Conservation (phyloP, 2,113 vertebrate species). For the Calyptommatus sinebrachiatus region DNA sequence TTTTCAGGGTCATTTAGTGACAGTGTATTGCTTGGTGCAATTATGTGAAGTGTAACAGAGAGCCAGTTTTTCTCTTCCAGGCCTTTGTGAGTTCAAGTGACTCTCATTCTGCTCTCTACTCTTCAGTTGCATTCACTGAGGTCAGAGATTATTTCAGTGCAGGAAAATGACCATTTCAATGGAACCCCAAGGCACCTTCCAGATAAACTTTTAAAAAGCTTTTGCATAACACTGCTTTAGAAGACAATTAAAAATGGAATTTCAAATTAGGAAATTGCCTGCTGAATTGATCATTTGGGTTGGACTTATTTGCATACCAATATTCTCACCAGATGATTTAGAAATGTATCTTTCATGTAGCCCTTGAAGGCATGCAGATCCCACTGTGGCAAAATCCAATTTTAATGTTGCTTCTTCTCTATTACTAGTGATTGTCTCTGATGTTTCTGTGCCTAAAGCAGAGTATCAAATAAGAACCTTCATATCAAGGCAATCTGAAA, state of each 20-base stretch:
- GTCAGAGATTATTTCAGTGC: accelerated
- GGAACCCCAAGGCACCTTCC: neutral
- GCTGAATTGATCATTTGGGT: neutral
- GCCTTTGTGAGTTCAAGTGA: neutral
- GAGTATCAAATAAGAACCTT: neutral
- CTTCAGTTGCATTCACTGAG: neutral
- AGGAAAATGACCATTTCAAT: neutral
- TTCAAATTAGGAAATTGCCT: neutral
- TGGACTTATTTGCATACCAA: neutral
- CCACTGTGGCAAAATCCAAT: neutral
- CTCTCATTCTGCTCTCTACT: neutral
- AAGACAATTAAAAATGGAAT: neutral
- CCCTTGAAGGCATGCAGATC: neutral
- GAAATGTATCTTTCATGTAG: neutral
- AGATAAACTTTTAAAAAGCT: neutral
- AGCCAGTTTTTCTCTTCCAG: neutral
- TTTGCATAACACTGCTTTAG: neutral
- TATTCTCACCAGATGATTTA: neutral
- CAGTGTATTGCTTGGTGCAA: no score
- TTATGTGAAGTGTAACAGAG: no score
- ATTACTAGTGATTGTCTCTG: neutral
- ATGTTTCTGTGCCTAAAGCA: neutral
- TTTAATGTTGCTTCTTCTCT: neutral
- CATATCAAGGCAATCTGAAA: neutral
- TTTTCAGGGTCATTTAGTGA: neutral